Evolutionary conservation across 2,888 invertebrate species (phyloP).

Genomic region (Cryptocheilus praepositus): DNA sequence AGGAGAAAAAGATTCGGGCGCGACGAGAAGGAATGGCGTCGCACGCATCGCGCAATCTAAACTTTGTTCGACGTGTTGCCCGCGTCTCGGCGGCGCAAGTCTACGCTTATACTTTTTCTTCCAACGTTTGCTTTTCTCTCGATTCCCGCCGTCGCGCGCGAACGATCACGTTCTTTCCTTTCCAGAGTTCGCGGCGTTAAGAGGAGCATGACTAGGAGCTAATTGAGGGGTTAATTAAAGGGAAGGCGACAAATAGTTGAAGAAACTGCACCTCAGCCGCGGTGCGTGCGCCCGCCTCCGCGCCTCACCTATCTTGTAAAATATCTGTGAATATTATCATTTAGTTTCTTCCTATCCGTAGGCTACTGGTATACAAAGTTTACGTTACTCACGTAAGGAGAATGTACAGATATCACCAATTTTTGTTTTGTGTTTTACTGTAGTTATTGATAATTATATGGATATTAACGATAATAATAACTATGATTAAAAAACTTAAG

Average conservation of each 20-base stretch:
- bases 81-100: too few relatives aligned
- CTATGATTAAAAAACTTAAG: conserved; percentile 72
- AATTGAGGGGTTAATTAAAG: not conserved
- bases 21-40: conserved; percentile 32
- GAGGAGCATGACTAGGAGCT: not conserved
- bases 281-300: conserved; percentile 62
- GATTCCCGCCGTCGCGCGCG: conserved; percentile 2
- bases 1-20: conserved; percentile 30
- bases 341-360: conserved; percentile 74
- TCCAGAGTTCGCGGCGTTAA: not conserved
- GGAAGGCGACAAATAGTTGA: conserved; percentile 22
- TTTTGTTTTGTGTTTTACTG: conserved; percentile 75
- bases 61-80: conserved; percentile 20
- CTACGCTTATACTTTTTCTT: conserved; percentile 21
- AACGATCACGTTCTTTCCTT: too few relatives aligned
- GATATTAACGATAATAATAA: conserved; percentile 75
- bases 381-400: conserved; percentile 73
- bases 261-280: conserved; percentile 32
- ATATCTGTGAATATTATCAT: conserved; percentile 75
- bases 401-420: conserved; percentile 74
- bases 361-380: conserved; percentile 72
- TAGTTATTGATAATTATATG: conserved; percentile 75
- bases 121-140: not conserved
- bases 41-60: conserved; percentile 47
- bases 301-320: conserved; percentile 72